A percentile compares a stretch with the other conserved stretches of the same genome.
Conservation (phyloP, 2,113 vertebrate genomes). For the Platichthys flesus region DNA sequence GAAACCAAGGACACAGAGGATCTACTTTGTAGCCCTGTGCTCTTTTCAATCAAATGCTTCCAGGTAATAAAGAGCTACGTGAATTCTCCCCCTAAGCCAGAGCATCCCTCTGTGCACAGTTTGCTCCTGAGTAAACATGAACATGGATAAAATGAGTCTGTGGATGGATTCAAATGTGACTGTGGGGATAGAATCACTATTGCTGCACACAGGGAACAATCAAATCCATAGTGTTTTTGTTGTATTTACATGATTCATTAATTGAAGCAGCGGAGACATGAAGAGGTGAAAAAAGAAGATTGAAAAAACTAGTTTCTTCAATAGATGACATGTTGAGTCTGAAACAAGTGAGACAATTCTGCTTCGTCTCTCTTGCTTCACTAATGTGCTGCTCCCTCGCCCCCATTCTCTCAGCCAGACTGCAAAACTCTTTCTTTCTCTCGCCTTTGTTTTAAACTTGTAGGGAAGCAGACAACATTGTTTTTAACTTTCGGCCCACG, state of each 20-base stretch:
- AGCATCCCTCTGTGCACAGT: not conserved
- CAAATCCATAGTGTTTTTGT: not conserved
- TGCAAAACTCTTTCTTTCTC: too few relatives aligned
- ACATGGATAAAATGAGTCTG: not conserved
- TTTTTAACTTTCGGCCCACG: not conserved
- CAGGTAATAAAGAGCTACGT: not conserved
- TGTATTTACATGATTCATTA: not conserved
- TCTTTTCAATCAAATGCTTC: not conserved
- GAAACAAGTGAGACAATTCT: not conserved
- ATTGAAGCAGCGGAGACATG: not conserved
- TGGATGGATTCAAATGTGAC: not conserved
- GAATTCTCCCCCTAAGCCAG: too few relatives aligned
- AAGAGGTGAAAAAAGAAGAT: not conserved
- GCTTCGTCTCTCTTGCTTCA: not conserved
- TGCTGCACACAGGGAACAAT: not conserved
- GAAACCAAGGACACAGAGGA: slow-evolving; percentile 19
- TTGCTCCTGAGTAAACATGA: not conserved
- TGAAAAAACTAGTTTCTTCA: too few relatives aligned
- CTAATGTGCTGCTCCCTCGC: not conserved
- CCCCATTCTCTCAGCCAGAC: not conserved
- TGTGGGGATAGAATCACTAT: not conserved
- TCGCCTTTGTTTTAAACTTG: not conserved
- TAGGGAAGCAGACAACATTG: too few relatives aligned
- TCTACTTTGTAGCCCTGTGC: not conserved
- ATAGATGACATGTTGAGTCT: not conserved